Evolutionary conservation across 1,140 invertebrate genomes (phyloP), one percentile per base, ranked within the genome.

Genomic region (Onthophagus taurus): DNA sequence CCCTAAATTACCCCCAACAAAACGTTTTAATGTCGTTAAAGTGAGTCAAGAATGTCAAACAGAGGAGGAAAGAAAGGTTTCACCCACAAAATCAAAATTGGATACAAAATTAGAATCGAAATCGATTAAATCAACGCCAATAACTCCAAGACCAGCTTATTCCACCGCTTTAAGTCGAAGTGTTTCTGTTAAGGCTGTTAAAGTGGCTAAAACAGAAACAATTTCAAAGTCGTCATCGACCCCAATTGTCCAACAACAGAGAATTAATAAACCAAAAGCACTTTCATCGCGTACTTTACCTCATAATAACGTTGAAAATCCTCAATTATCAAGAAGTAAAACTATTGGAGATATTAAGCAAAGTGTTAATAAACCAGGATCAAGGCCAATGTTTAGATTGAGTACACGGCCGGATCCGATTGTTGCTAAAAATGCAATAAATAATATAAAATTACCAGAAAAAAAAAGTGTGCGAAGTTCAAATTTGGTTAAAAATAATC

Each of bases 281-380:
- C 11, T 23, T 4, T 29, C 19, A 16, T 19, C 31, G 14, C 21
- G 23, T 26, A 41, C 16, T 41, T 41, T 29, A 7, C 21, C 38
- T 9, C 16, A 26, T 7, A n/a, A n/a, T 7, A 26, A 26, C n/a
- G 34, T 16, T 36, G 8, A 14, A 7, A 41, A 21, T 13, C 45
- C 45, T 4, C 50, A 47, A 37, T 47, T 75, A 42, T 48, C 65
- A 13, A 60, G 72, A 55, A 75, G 72, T 53, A 74, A 72, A 53
- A 75, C 74, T 31, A 69, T 72, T n/a, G 67, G 71, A 4, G 72
- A 73, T 61, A 71, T 75, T 26, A 65, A 65, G 56, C 19, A 31
- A n/a, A 17, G 21, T n/a, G 9, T n/a, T 37, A 21, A 7, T 17
- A 41, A 41, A 29, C 1, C 14, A 7, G 11, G 21, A 17, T 26